phyloP scores from a whole-genome alignment of 2,888 invertebrate species.

The Branchipolynoe longqiensis region DNA sequence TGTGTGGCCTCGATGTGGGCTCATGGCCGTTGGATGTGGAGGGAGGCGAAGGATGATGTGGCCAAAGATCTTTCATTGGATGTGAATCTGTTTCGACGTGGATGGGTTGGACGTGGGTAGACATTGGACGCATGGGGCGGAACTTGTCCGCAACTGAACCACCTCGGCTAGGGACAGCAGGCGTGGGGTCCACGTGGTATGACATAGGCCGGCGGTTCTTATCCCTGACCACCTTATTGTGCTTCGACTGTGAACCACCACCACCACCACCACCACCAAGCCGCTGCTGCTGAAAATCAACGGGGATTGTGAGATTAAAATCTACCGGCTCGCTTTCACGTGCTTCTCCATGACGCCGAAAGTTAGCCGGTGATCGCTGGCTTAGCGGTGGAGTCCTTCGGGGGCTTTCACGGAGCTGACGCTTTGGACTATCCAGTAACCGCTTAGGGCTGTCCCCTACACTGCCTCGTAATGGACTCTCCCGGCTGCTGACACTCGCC shows the following conservation, averaged over 20 bases:
- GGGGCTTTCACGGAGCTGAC: background rate
- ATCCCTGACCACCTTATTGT: background rate
- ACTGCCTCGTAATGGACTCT: slow-evolving; percentile 29
- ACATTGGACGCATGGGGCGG: slow-evolving; percentile 29
- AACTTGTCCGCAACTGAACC: background rate
- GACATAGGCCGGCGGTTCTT: slow-evolving; percentile 19
- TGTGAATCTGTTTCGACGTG: background rate
- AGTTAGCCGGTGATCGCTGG: background rate
- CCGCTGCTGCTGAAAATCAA: slow-evolving; percentile 45
- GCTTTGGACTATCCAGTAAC: slow-evolving; percentile 32
- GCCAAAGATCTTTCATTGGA: background rate
- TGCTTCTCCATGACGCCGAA: background rate
- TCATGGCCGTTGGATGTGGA: background rate
- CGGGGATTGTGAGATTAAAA: slow-evolving; percentile 28
- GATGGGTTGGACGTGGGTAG: slow-evolving; percentile 2
- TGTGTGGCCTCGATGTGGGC: background rate
- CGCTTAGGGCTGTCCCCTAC: slow-evolving; percentile 40
- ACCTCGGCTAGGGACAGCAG: background rate
- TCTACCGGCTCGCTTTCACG: background rate
- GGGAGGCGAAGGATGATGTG: background rate
- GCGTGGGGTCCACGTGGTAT: slow-evolving; percentile 35
- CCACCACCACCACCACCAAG: slow-evolving; percentile 3
- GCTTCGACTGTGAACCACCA: background rate
- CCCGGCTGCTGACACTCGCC: slow-evolving; percentile 25
- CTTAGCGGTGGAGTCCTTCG: background rate